Evolutionary conservation across 2,113 vertebrate genomes (phyloP).

Genomic region (Cichladusa arquata): DNA sequence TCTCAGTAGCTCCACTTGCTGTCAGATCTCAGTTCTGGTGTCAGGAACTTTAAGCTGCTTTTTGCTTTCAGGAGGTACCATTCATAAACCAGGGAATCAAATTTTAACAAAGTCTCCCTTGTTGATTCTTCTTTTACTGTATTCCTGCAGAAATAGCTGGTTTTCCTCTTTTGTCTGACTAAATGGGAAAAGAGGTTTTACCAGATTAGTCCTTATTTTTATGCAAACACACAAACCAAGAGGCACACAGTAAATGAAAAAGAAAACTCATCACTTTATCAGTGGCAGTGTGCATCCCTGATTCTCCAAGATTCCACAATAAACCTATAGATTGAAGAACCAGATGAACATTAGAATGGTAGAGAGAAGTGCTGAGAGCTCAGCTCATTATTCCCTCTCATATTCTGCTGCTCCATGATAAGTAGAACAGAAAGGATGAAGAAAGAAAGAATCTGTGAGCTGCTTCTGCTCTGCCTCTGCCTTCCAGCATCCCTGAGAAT

Average conservation of each 20-base stretch:
- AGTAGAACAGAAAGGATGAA: neutral
- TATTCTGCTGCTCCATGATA: neutral
- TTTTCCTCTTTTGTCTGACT: neutral
- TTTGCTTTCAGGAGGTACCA: neutral
- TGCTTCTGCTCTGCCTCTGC: neutral
- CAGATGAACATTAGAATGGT: neutral
- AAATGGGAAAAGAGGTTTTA: neutral
- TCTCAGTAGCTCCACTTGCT: neutral
- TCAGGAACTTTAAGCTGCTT: neutral
- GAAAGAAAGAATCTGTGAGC: neutral
- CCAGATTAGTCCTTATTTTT: neutral
- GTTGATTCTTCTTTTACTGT: neutral
- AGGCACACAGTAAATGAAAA: neutral
- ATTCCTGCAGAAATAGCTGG: neutral
- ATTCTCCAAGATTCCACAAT: neutral
- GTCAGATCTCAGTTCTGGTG: neutral
- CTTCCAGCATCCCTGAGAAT: neutral
- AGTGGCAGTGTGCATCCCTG: neutral
- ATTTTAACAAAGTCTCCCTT: neutral
- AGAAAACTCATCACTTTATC: neutral
- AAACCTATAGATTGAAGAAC: neutral
- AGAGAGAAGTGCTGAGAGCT: neutral
- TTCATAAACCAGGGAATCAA: neutral
- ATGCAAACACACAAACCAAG: neutral
- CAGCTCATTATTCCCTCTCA: neutral